Percentiles rank a stretch among this genome's conserved stretches.
Evolutionary conservation across 1,140 invertebrate species (phyloP).

Genomic region (Papilio machaon): DNA sequence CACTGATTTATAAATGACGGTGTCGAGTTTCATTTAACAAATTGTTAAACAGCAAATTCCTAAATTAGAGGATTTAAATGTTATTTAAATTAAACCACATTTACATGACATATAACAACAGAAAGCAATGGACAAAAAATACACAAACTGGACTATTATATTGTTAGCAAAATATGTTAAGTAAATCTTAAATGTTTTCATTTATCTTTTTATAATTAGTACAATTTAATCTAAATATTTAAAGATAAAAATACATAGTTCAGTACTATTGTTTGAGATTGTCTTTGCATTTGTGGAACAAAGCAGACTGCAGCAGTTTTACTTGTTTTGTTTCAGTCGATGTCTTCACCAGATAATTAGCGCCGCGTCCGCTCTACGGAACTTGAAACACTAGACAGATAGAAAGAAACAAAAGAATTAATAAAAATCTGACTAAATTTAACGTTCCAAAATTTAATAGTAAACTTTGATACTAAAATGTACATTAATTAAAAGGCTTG

Average conservation of each 20-base stretch:
- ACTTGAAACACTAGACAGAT: not conserved
- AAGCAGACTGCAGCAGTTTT: not conserved
- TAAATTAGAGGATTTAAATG: not conserved
- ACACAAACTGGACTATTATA: too few relatives aligned
- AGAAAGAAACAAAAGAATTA: not conserved
- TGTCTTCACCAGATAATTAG: slow-evolving; percentile 17
- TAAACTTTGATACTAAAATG: too few relatives aligned
- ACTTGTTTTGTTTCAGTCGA: not conserved
- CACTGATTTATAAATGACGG: not conserved
- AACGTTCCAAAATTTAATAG: not conserved
- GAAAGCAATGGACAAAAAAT: too few relatives aligned
- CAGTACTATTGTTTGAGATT: not conserved
- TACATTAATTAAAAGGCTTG: too few relatives aligned
- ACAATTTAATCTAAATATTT: too few relatives aligned
- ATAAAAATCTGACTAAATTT: not conserved
- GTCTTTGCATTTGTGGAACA: slow-evolving; percentile 6
- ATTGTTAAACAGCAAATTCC: not conserved
- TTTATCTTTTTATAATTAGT: too few relatives aligned
- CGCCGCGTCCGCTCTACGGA: not conserved
- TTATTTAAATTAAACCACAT: not conserved
- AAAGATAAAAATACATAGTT: not conserved
- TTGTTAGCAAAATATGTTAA: too few relatives aligned
- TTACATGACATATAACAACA: too few relatives aligned
- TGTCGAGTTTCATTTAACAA: not conserved
- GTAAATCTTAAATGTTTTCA: too few relatives aligned